Base-by-base conservation (phyloP, 1,140 invertebrate genomes). In the Anoplolepis gracilipes region DNA sequence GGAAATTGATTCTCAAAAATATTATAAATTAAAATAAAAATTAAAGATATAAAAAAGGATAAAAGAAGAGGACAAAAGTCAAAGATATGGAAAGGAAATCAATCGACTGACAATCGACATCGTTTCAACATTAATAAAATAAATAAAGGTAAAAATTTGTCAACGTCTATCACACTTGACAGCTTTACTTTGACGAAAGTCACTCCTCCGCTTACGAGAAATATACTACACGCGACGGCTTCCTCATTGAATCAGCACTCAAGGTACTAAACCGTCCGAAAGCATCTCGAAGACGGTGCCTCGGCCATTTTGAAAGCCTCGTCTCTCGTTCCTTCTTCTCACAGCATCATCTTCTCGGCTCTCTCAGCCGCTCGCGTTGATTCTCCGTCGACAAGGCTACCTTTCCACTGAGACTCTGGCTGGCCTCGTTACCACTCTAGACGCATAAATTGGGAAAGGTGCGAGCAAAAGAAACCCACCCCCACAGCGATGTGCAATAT, bases 381-480 rank as follows among this genome's bases (percentile, higher is more conserved):
- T 59, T 85, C 62, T n/a, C 55, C 7, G 19, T 19, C 42, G 42
- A 46, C 49, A 57, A 61, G 67, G 75, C 62, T 76, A 85, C 70
- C 64, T 57, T 55, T 11, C 36, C 65, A 39, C 69, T 36, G 59
- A 67, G 36, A 53, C 70, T 16, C 57, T 76, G 19, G 77, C 85
- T 81, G 53, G 49, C 72, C 88, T 90, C 88, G 86, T 90, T 90
- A 90, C 84, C 62, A 86, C 86, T 88, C 82, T 75, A 77, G 88
- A 90, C 86, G 88, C 89, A 90, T 90, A 90, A 90, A 90, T 90
- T 90, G 88, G 79, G 59, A 62, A 62, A 69, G 88, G 73, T 72
- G 72, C 77, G 79, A 69, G 65, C 84, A 79, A 84, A 82, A 88
- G 88, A 89, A 89, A 84, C 49, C 42, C 53, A 70, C 16, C 62